Evolutionary conservation across 1,140 invertebrate species (phyloP), one percentile per base, ranked within the genome.

Genomic region (Himalopsyche phryganea): DNA sequence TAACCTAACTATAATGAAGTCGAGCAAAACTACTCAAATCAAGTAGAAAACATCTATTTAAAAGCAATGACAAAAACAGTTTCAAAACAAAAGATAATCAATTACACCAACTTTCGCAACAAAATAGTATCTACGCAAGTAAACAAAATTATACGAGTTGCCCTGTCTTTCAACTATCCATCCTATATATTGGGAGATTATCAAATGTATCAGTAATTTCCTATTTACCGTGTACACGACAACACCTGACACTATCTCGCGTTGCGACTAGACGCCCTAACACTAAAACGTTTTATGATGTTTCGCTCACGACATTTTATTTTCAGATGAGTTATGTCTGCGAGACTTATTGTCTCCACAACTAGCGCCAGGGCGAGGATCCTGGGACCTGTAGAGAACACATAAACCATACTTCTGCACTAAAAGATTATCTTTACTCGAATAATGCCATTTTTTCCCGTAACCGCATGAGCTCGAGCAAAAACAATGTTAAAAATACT

Each of bases 241-340:
- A 3, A 13, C 38, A 13, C 38, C 38, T 40, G n/a, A n/a, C 11
- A 40, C 11, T 13, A 13, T 40, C 11, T 40, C 15, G 38, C 38
- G 15, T 15, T 13, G 38, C 15, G 38, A 40, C 15, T 40, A 13
- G 38, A n/a, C n/a, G 38, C 15, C 38, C 38, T 13, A 5, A 13
- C 54, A 20, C 14, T 49, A 57, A 56, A 61, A 51, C 42, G 51
- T 56, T 61, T 61, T 61, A 61, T 61, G 59, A 61, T 49, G 48
- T 61, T 47, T 56, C 49, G 42, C 38, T 52, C 41, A 18, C 33
- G 49, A 61, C 48, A 35, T 56, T 55, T 61, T 60, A 60, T 55
- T 46, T 44, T 46, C 15, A 47, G 20, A 61, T 61, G 59, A 61
- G 33, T 61, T 61, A 56, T 61, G 40, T 56, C 36, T 18, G 35